These are phyloP conservation scores for Aldabrachelys gigantea DNA, from an alignment of 2,113 vertebrate species.

Conservation along the genomic window DNA sequence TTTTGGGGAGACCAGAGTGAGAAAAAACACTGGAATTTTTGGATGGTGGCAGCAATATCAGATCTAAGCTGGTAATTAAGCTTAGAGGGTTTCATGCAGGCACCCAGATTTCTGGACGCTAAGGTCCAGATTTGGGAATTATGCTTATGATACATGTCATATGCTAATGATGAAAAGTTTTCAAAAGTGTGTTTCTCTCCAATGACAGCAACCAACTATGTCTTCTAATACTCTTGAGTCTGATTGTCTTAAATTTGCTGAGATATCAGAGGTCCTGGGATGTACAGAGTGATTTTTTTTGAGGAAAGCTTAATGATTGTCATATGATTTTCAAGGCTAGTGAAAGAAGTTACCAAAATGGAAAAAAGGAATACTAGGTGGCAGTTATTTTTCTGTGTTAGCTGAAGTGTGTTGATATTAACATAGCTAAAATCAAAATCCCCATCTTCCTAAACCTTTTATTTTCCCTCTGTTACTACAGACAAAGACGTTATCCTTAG, in stretches of 20 bases:
- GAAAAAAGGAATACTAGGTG: neutral
- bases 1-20: too few relatives aligned
- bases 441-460: neutral
- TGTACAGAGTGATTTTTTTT: neutral
- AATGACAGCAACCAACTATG: neutral
- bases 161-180: neutral
- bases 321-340: neutral
- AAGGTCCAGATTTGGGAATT: too few relatives aligned
- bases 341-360: neutral
- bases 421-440: neutral
- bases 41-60: too few relatives aligned
- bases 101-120: too few relatives aligned
- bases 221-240: neutral
- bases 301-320: neutral
- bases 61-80: too few relatives aligned
- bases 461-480: neutral
- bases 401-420: neutral
- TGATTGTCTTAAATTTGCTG: neutral
- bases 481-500: neutral
- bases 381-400: neutral
- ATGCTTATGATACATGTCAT: neutral
- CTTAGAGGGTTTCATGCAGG: too few relatives aligned
- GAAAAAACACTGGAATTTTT: too few relatives aligned
- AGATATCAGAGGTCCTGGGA: neutral
- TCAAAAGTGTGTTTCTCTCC: rapidly evolving